These are phyloP conservation scores for Himalopsyche japonica DNA, from an alignment of 2,888 invertebrate species.

Conservation along the genomic window DNA sequence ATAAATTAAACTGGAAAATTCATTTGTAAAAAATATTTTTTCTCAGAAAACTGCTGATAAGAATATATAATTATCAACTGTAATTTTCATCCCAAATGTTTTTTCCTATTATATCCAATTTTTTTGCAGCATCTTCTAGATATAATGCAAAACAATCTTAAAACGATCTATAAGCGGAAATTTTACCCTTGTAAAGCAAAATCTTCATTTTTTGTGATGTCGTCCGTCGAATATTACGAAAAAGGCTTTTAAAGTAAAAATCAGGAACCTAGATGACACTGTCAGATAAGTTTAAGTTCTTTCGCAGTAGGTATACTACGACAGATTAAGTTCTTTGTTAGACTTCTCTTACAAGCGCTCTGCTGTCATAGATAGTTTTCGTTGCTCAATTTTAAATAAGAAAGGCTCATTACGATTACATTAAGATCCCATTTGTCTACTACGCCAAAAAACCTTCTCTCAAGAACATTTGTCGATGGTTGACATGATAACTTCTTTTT, in stretches of 20 bases:
- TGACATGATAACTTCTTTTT: no score
- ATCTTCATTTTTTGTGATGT: background rate
- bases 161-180: no score
- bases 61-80: no score
- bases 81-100: no score
- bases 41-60: no score
- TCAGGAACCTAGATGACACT: background rate
- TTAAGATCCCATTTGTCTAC: background rate
- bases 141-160: no score
- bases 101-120: no score
- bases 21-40: no score
- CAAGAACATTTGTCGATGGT: background rate
- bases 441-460: background rate
- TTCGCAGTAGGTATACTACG: background rate
- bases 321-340: background rate
- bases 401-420: background rate
- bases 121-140: no score
- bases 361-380: background rate
- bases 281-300: background rate
- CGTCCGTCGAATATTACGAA: background rate
- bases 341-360: background rate
- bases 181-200: background rate
- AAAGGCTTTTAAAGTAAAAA: background rate
- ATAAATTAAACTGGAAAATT: no score
- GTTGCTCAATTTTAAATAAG: background rate